These are phyloP conservation scores for Marmota monax DNA, from an alignment of 2,113 vertebrate genomes.

Conservation along the genomic window DNA sequence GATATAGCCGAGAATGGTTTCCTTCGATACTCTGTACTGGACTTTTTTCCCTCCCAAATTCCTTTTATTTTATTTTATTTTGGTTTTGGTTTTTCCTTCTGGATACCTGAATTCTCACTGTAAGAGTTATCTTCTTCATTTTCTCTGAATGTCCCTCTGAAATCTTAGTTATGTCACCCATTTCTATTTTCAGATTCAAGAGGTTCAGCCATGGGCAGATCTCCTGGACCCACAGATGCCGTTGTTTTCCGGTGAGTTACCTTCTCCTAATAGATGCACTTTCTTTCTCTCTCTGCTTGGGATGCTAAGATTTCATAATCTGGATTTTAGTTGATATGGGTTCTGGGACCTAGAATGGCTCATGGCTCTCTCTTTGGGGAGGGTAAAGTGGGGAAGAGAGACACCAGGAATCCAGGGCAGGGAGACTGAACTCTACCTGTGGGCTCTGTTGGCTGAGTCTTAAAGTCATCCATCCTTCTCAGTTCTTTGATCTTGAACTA, in stretches of 20 bases:
- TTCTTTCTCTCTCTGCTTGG: not conserved
- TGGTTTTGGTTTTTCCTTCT: not conserved
- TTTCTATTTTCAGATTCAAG: conserved; percentile 61
- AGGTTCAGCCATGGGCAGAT: not conserved
- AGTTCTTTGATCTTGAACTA: not conserved
- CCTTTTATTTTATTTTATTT: not conserved
- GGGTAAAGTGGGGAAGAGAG: not conserved
- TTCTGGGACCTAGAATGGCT: not conserved
- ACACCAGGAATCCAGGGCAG: not conserved
- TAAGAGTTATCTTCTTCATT: not conserved
- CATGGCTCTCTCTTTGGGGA: not conserved
- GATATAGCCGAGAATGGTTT: fast-evolving
- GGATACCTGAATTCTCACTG: not conserved
- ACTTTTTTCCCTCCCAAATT: not conserved
- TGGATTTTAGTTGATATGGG: not conserved
- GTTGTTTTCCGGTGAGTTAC: conserved; percentile 78
- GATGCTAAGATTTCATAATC: not conserved
- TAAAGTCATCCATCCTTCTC: not conserved
- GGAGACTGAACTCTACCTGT: not conserved
- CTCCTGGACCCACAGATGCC: not conserved
- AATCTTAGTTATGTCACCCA: not conserved
- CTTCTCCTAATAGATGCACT: fast-evolving
- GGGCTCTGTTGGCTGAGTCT: not conserved
- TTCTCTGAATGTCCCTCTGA: not conserved
- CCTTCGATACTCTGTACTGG: not conserved